These are phyloP conservation scores for Campoplex nolae DNA, from an alignment of 2,888 invertebrate species.

Conservation along the genomic window DNA sequence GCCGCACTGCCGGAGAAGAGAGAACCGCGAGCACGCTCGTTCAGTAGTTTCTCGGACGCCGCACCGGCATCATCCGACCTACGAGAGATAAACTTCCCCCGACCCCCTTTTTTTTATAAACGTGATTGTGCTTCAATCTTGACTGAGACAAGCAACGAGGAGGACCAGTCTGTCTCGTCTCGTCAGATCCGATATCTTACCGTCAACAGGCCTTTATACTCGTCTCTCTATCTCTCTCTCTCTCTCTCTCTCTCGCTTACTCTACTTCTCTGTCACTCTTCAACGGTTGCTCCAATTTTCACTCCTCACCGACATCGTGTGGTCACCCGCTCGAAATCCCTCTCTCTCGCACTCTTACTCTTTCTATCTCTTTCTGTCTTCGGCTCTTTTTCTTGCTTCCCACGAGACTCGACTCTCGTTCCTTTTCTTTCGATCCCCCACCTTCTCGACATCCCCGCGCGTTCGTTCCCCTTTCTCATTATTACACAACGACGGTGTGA, in stretches of 20 bases:
- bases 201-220: conserved; percentile 2
- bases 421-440: conserved; percentile 4
- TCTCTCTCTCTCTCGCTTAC: background rate
- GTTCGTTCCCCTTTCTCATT: conserved; percentile 45
- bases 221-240: background rate
- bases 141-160: conserved; percentile 39
- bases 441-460: background rate
- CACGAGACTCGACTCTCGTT: conserved; percentile 32
- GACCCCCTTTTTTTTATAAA: conserved; percentile 55
- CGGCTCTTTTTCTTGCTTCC: conserved; percentile 27
- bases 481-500: conserved; percentile 54
- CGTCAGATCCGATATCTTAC: conserved; percentile 62
- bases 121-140: conserved; percentile 51
- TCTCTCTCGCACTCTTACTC: conserved; percentile 22
- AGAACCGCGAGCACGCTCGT: conserved; percentile 82
- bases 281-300: conserved; percentile 58
- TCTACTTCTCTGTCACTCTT: conserved; percentile 15
- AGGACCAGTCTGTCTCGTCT: conserved; percentile 61
- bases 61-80: conserved; percentile 83
- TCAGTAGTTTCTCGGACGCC: conserved; percentile 84
- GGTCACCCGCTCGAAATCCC: conserved; percentile 36
- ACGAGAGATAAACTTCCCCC: conserved; percentile 75
- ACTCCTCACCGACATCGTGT: conserved; percentile 51
- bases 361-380: conserved; percentile 37
- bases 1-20: conserved; percentile 78